Conservation (phyloP, 1,140 invertebrate species). For the Venustaconcha ellipsiformis region DNA sequence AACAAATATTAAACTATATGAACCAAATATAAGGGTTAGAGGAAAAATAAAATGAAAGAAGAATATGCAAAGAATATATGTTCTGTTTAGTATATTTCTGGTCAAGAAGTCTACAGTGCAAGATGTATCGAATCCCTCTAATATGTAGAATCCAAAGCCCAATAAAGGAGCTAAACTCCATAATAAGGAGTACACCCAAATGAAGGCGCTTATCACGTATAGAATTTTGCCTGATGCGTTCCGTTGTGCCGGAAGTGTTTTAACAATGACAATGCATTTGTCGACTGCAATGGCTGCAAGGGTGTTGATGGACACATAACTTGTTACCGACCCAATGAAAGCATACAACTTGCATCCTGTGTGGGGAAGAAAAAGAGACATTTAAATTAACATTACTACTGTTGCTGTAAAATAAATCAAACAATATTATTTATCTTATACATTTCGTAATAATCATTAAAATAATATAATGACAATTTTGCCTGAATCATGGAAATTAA, state of each 20-base stretch:
- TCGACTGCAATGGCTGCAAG: constrained; percentile 13
- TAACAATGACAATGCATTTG: neutral
- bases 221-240: neutral
- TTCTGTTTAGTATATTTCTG: neutral
- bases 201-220: neutral
- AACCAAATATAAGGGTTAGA: neutral
- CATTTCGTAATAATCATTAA: too few relatives aligned
- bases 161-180: constrained; percentile 3
- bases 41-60: constrained; percentile 14
- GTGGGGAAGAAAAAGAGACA: neutral
- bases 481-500: too few relatives aligned
- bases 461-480: too few relatives aligned
- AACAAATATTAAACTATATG: constrained; percentile 8
- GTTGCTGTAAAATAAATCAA: too few relatives aligned
- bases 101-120: constrained; percentile 21
- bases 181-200: constrained; percentile 7
- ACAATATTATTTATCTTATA: too few relatives aligned
- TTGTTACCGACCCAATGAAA: constrained; percentile 10
- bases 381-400: too few relatives aligned
- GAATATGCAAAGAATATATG: constrained; percentile 9
- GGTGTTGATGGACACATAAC: constrained; percentile 20
- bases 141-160: constrained; percentile 11
- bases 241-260: constrained; percentile 3
- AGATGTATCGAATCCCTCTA: constrained; percentile 13
- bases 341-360: constrained; percentile 11